Conservation (phyloP, 2,888 invertebrate genomes). For the Rhodophaea formosa region DNA sequence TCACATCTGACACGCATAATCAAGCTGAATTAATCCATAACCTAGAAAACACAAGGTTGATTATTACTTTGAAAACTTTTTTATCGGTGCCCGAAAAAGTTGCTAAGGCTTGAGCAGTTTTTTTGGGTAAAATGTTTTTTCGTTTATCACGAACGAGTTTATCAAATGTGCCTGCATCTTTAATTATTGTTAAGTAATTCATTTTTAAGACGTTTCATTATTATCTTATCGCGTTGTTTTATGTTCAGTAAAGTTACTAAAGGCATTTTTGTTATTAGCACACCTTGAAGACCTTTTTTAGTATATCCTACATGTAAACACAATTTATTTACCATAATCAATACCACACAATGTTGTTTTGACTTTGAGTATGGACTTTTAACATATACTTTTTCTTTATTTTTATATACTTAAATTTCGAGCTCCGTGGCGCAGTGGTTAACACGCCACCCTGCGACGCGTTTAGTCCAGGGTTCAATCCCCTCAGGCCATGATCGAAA, state of each 20-base stretch:
- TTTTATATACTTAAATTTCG: too few relatives aligned
- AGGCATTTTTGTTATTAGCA: background rate
- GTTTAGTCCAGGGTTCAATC: too few relatives aligned
- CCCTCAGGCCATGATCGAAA: too few relatives aligned
- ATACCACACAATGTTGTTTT: too few relatives aligned
- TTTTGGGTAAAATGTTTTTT: conserved; percentile 32
- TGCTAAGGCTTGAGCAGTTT: conserved; percentile 44
- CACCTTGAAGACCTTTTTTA: too few relatives aligned
- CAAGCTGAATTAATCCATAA: conserved; percentile 39
- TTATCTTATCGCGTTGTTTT: background rate
- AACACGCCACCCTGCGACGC: too few relatives aligned
- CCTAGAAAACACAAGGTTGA: conserved; percentile 23
- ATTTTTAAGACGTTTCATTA: conserved; percentile 13
- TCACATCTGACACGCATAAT: conserved; percentile 63
- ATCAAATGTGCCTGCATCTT: background rate
- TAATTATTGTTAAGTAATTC: conserved; percentile 4
- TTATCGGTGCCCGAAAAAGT: background rate
- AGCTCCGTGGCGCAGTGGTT: too few relatives aligned
- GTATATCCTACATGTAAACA: too few relatives aligned
- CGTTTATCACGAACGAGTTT: conserved; percentile 1
- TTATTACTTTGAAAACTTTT: background rate
- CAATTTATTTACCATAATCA: too few relatives aligned
- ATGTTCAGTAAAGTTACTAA: background rate
- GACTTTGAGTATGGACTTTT: too few relatives aligned
- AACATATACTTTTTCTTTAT: too few relatives aligned